Evolutionary conservation across 2,888 invertebrate species (phyloP).

Genomic region (Calliphora vomitoria): DNA sequence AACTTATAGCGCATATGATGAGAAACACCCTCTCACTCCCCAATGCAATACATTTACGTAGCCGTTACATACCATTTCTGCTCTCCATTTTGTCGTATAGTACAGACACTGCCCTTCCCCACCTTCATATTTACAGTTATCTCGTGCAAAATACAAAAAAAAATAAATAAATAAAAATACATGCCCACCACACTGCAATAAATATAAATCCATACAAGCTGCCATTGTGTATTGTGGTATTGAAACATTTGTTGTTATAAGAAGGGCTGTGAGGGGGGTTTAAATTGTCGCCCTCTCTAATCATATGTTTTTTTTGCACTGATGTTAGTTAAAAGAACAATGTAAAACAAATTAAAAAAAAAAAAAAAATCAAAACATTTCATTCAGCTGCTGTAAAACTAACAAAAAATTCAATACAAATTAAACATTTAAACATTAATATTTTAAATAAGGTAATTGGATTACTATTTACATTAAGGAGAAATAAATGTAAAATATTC

Average conservation of each 20-base stretch:
- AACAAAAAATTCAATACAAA: too few species aligned
- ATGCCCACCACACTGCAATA: neutral
- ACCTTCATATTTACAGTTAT: constrained; percentile 28
- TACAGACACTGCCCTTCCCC: neutral
- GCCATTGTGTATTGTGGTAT: neutral
- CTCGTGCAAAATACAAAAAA: constrained; percentile 12
- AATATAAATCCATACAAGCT: neutral
- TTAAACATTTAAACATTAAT: too few species aligned
- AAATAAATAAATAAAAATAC: neutral
- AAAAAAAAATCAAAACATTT: too few species aligned
- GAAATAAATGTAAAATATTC: too few species aligned
- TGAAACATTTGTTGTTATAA: neutral
- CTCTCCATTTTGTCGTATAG: too few species aligned
- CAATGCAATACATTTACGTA: too few species aligned
- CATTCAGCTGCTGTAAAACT: too few species aligned
- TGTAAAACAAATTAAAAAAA: too few species aligned
- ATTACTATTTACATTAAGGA: too few species aligned
- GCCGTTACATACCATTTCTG: too few species aligned
- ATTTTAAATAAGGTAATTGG: too few species aligned
- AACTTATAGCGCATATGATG: constrained; percentile 34
- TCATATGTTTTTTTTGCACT: neutral
- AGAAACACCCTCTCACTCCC: neutral
- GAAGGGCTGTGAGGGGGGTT: neutral
- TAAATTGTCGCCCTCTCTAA: neutral
- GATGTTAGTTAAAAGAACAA: too few species aligned